phyloP scores from a whole-genome alignment of 2,113 vertebrate species.

The Aplodontia rufa region DNA sequence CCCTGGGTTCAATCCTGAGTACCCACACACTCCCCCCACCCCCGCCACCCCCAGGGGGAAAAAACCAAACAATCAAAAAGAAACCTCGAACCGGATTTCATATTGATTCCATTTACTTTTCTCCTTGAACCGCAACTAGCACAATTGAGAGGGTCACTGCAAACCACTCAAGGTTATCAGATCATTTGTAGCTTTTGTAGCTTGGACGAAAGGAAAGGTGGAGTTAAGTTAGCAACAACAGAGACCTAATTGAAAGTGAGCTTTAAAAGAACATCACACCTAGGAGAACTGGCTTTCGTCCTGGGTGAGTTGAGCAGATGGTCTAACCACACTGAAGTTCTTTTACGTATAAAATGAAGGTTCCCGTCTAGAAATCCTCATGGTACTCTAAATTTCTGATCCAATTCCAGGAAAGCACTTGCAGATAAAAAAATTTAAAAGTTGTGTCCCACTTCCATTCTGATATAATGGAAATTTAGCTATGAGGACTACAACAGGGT shows the following conservation, averaged over 20 bases:
- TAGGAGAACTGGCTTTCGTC: not conserved
- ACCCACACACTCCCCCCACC: too few species aligned
- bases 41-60: too few species aligned
- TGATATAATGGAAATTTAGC: constrained; percentile 3
- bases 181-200: not conserved
- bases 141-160: not conserved
- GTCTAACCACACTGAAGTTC: not conserved
- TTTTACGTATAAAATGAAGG: not conserved
- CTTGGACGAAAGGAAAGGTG: not conserved
- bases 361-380: not conserved
- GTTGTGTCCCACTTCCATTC: not conserved
- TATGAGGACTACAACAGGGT: not conserved
- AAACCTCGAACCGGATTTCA: not conserved
- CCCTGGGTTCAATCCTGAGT: too few species aligned
- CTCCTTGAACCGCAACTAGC: not conserved
- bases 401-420: not conserved
- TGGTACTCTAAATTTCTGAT: not conserved
- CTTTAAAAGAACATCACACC: not conserved
- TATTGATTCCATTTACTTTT: not conserved
- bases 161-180: not conserved
- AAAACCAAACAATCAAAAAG: too few species aligned
- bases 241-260: not conserved
- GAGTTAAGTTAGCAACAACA: not conserved
- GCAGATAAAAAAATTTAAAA: not conserved
- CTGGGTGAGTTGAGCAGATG: not conserved